These are phyloP conservation scores for Phania funesta DNA, from an alignment of 2,888 invertebrate genomes.

Conservation along the genomic window DNA sequence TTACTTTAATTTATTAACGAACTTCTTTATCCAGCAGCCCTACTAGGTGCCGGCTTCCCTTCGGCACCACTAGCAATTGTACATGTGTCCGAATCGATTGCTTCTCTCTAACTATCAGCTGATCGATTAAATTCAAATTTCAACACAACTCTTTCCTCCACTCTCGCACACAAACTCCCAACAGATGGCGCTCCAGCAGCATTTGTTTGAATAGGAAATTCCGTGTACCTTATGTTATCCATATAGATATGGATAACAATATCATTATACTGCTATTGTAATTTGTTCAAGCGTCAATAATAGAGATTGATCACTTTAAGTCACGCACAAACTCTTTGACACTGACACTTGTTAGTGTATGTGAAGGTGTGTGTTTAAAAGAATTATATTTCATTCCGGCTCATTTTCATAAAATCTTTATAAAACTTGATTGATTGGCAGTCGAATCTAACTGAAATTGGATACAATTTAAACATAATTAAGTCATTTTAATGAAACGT, in stretches of 20 bases:
- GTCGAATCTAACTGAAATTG: neutral
- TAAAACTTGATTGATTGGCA: neutral
- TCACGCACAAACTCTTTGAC: neutral
- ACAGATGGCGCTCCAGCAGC: too few species aligned
- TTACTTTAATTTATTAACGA: too few species aligned
- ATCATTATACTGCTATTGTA: conserved; percentile 24
- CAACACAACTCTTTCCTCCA: too few species aligned
- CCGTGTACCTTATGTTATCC: neutral
- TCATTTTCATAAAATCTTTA: neutral
- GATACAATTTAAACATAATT: conserved; percentile 24
- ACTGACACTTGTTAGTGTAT: neutral
- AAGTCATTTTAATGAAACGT: conserved; percentile 6
- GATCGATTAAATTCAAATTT: too few species aligned
- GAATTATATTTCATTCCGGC: neutral
- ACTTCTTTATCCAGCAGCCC: too few species aligned
- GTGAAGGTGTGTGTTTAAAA: neutral
- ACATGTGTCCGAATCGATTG: too few species aligned
- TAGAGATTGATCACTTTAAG: conserved; percentile 30
- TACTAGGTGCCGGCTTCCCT: too few species aligned
- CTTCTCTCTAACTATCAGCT: too few species aligned
- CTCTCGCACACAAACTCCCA: too few species aligned
- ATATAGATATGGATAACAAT: neutral
- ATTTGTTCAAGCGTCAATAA: conserved; percentile 34
- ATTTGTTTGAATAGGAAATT: too few species aligned
- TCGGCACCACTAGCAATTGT: too few species aligned